Evolutionary conservation across 2,113 vertebrate species (phyloP).

Genomic region (Anser brachyrhynchus): DNA sequence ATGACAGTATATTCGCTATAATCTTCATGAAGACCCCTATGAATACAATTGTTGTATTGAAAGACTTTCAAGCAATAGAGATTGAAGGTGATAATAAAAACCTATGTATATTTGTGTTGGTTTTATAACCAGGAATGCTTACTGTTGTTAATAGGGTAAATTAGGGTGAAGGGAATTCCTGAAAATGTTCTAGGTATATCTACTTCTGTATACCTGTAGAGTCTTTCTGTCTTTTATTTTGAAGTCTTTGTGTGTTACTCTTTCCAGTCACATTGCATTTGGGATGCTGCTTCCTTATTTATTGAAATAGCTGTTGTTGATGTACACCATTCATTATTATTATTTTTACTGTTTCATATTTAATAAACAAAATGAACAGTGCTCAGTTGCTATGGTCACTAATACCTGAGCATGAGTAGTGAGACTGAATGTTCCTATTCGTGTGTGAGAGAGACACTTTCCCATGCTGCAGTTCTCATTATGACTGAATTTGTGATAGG

Average conservation of each 20-base stretch:
- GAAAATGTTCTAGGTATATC: background rate
- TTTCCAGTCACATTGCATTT: background rate
- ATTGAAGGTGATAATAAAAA: background rate
- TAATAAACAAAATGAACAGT: slow-evolving; percentile 5
- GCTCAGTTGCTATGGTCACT: slow-evolving; percentile 31
- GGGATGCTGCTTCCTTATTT: background rate
- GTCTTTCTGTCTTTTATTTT: background rate
- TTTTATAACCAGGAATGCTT: background rate
- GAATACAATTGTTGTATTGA: background rate
- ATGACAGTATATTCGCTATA: background rate
- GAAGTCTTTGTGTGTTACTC: background rate
- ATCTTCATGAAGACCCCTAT: background rate
- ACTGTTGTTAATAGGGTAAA: background rate
- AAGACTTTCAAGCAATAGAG: background rate
- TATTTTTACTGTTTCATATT: background rate
- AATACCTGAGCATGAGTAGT: background rate
- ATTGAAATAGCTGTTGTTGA: background rate
- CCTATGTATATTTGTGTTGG: background rate
- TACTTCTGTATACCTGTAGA: fast-evolving
- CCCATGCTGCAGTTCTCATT: background rate
- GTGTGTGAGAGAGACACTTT: background rate
- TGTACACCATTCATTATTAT: background rate
- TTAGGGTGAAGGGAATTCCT: background rate
- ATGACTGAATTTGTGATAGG: background rate
- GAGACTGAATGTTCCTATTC: background rate